Base-by-base conservation (phyloP, 2,113 vertebrate species). In the Leuciscus idus region DNA sequence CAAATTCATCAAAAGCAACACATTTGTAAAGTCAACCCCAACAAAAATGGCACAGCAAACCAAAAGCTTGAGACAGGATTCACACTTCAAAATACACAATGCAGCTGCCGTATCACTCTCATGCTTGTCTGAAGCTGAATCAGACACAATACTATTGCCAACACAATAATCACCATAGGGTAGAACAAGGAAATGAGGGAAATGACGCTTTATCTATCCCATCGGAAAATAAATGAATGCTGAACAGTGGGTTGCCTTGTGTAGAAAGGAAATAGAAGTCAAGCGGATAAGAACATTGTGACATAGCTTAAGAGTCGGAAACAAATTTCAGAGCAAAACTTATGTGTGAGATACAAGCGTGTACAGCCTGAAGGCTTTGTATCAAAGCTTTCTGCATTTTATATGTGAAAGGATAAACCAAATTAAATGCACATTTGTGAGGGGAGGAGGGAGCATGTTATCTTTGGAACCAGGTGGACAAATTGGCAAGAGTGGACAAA, bases 401-500 rank as follows among this genome's bases (percentile, higher is more conserved):
- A 2, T n/a, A 6, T 26, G 36, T 8, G 21, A 26, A 21, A 80
- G 12, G 78, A 80, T 80, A 61, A 43, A 61, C 19, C 43, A n/a
- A 26, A 61, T 62, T 88, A 86, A 88, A 83, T 85, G 87, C n/a
- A 43, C 59, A 12, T 39, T 79, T 57, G 23, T 17, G 3, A 15
- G 11, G 30, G 28, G 66, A 6, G 77, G 23, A 26, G 77, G 33
- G 8, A 21, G 19, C 11, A 83, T 46, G 70, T 93, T 94, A 95
- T 95, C 94, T 92, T 46, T 9, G 52, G 33, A 19, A 0, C 87
- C 89, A 74, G 86, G 88, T 91, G 90, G 86, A 85, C 73, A 55
- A 72, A 87, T 84, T 91, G 93, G 91, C 91, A 87, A 26, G 81
- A 28, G 61, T 7, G 30, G 33, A 64, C n/a, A 83, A 76, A 78